Evolutionary conservation across 2,888 invertebrate species (phyloP).

Genomic region (Heliconius cydno): DNA sequence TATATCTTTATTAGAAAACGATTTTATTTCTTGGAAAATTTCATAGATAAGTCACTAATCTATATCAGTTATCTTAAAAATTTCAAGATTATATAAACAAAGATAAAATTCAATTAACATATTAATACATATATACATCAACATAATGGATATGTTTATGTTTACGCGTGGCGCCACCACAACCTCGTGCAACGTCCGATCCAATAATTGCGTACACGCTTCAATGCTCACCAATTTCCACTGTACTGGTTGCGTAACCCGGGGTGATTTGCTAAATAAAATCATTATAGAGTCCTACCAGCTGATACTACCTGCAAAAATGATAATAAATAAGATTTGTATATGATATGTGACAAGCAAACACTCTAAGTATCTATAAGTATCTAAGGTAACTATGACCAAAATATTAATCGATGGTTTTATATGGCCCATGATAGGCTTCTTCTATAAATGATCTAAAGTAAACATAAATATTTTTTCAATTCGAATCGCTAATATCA

Average conservation of each 20-base stretch:
- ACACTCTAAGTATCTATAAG: too few relatives aligned
- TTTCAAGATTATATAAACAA: background rate
- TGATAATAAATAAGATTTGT: too few relatives aligned
- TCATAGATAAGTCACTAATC: background rate
- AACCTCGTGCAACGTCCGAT: conserved; percentile 32
- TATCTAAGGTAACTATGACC: too few relatives aligned
- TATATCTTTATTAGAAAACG: too few relatives aligned
- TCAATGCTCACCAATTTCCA: conserved; percentile 43
- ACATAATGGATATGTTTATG: conserved; percentile 3
- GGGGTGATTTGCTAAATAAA: conserved; percentile 4
- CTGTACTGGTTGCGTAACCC: conserved; percentile 40
- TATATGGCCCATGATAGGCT: too few relatives aligned
- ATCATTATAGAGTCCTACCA: background rate
- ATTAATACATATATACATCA: background rate
- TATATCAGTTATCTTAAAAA: background rate
- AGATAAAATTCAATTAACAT: background rate
- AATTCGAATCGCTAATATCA: too few relatives aligned
- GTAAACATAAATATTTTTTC: too few relatives aligned
- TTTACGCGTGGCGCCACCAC: conserved; percentile 21
- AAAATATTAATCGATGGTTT: too few relatives aligned
- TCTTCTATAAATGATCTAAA: too few relatives aligned
- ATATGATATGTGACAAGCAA: too few relatives aligned
- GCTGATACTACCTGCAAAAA: too few relatives aligned
- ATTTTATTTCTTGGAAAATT: background rate
- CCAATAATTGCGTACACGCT: conserved; percentile 50